Evolutionary conservation across 2,113 vertebrate genomes (phyloP).

Genomic region (Microcebus murinus): DNA sequence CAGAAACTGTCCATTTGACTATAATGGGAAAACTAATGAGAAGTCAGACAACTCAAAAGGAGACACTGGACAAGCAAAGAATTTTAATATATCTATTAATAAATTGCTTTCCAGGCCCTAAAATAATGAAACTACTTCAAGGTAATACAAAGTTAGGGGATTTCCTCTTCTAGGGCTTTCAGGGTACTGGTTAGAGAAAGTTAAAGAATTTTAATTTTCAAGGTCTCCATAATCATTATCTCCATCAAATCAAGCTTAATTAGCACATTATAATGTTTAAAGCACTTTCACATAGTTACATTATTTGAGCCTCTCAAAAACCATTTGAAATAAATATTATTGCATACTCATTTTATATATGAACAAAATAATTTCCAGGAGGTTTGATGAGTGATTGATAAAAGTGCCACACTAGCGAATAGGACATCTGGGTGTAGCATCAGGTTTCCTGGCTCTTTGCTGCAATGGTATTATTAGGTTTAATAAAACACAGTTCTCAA

Average conservation of each 20-base stretch:
- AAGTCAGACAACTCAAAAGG: background rate
- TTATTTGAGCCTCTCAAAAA: background rate
- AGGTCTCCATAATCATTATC: background rate
- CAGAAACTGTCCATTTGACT: background rate
- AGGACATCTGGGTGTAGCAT: background rate
- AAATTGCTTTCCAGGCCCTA: background rate
- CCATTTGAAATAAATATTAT: background rate
- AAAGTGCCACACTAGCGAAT: background rate
- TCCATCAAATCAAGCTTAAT: background rate
- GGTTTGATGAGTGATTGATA: background rate
- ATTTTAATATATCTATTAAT: background rate
- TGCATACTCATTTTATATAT: background rate
- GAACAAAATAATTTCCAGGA: background rate
- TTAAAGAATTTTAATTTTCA: constrained; percentile 39
- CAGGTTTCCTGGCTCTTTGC: background rate
- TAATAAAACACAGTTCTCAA: background rate
- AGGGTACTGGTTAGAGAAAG: background rate
- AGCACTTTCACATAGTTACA: background rate
- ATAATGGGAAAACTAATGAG: background rate
- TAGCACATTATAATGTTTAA: background rate
- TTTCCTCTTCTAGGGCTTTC: background rate
- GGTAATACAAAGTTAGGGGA: background rate
- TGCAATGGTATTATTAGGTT: background rate
- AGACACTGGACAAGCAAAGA: background rate
- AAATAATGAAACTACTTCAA: background rate